Conservation (phyloP, 1,140 invertebrate genomes). For the Harpegnathos saltator region DNA sequence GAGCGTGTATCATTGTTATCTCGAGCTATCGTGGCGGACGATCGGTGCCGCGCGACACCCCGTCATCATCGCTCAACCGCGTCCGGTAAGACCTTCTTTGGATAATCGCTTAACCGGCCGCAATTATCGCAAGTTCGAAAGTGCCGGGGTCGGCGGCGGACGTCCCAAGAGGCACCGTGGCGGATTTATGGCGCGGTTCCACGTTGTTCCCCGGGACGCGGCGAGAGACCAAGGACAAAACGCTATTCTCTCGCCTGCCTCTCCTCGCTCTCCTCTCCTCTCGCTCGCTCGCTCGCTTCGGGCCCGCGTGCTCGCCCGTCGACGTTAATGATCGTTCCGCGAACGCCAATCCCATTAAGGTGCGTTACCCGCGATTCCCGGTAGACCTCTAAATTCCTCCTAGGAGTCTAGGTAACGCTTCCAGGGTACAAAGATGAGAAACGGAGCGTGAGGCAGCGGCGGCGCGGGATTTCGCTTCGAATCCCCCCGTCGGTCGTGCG, state of each 20-base stretch:
- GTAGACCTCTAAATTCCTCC: slow-evolving; percentile 77
- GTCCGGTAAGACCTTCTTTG: slow-evolving; percentile 58
- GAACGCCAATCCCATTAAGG: slow-evolving; percentile 79
- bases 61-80: slow-evolving; percentile 53
- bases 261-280: slow-evolving; percentile 1
- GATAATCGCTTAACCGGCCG: slow-evolving; percentile 68
- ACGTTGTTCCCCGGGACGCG: slow-evolving; percentile 45
- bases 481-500: slow-evolving; percentile 10
- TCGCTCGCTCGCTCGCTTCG: neutral
- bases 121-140: slow-evolving; percentile 63
- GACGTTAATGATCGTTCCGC: slow-evolving; percentile 77
- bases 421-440: slow-evolving; percentile 63
- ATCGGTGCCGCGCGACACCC: slow-evolving; percentile 57
- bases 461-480: neutral
- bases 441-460: slow-evolving; percentile 33
- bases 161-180: slow-evolving; percentile 52
- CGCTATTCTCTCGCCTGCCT: slow-evolving; percentile 16
- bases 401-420: slow-evolving; percentile 56
- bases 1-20: slow-evolving; percentile 30
- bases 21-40: slow-evolving; percentile 37
- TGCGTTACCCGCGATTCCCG: slow-evolving; percentile 74
- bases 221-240: slow-evolving; percentile 59
- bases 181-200: slow-evolving; percentile 65
- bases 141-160: slow-evolving; percentile 28
- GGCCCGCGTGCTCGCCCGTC: slow-evolving; percentile 41